phyloP scores from a whole-genome alignment of 2,888 invertebrate genomes.

The Clostera curtula region DNA sequence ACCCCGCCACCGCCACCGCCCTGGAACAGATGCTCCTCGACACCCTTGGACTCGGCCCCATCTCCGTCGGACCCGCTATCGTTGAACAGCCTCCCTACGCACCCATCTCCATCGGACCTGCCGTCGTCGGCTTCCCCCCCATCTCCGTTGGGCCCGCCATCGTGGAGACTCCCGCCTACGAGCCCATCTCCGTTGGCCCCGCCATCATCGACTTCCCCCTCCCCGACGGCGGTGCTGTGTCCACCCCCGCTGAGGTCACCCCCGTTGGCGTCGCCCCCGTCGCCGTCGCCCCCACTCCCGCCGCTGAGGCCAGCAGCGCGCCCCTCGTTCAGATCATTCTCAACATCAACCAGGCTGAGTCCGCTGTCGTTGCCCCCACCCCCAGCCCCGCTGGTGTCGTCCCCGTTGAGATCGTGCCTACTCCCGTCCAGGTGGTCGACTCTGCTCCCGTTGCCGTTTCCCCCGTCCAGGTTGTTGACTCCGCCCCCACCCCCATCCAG shows the following conservation, averaged over 20 bases:
- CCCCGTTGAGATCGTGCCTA: constrained; percentile 10
- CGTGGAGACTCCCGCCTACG: constrained; percentile 13
- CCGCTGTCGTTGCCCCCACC: constrained; percentile 9
- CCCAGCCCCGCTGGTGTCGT: constrained; percentile 10
- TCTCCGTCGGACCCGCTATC: constrained; percentile 17
- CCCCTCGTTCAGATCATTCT: constrained; percentile 35
- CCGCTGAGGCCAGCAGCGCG: constrained; percentile 6
- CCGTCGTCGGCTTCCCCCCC: constrained; percentile 7
- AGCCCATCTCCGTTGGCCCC: constrained; percentile 20
- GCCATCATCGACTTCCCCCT: constrained; percentile 21
- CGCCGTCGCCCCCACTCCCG: constrained; percentile 9
- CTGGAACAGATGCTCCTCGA: constrained; percentile 18
- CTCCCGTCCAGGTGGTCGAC: constrained; percentile 12
- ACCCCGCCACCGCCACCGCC: constrained; percentile 40
- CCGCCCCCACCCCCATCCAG: constrained; percentile 7
- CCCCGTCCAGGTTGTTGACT: too few species aligned
- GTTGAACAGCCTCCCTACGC: constrained; percentile 3
- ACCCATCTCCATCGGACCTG: constrained; percentile 19
- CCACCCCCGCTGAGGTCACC: constrained; percentile 8
- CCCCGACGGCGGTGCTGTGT: constrained; percentile 11
- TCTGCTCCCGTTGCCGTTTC: constrained; percentile 3
- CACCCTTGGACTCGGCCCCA: constrained; percentile 11
- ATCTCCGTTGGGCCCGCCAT: constrained; percentile 13
- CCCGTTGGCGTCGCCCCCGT: constrained; percentile 8
- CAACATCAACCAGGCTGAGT: constrained; percentile 24